Percentiles rank a stretch among this genome's conserved stretches.
These are phyloP conservation scores for Chelidonichthys spinosus DNA, from an alignment of 2,797 vertebrate genomes.

Conservation along the genomic window DNA sequence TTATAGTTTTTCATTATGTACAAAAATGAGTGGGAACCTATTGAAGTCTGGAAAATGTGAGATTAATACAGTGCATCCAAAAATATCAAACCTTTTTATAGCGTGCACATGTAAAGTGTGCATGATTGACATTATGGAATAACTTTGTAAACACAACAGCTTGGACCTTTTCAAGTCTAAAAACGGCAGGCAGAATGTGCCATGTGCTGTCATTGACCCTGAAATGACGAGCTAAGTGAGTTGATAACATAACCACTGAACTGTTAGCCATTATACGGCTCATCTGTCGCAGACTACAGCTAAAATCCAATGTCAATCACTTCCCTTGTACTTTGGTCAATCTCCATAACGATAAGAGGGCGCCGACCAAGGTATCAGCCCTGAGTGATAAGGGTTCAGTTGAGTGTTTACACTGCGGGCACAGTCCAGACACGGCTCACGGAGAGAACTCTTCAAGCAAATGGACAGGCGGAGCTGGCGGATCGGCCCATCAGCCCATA, in stretches of 20 bases:
- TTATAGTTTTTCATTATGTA: neutral
- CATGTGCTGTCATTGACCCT: conserved; percentile 25
- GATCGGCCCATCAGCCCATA: conserved; percentile 63
- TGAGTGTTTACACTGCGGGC: conserved; percentile 73
- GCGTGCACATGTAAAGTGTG: neutral
- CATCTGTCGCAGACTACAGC: conserved; percentile 43
- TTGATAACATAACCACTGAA: conserved; percentile 43
- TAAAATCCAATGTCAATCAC: conserved; percentile 71
- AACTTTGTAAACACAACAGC: neutral
- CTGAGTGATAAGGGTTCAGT: conserved; percentile 65
- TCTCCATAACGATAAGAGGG: conserved; percentile 68
- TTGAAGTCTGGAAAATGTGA: neutral
- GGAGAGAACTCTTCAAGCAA: conserved; percentile 60
- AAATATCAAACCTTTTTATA: neutral
- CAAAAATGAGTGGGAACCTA: conserved; percentile 4
- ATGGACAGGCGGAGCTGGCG: conserved; percentile 38
- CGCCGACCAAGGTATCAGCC: conserved; percentile 59
- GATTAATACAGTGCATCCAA: neutral
- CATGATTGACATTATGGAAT: neutral
- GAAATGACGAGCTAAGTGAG: conserved; percentile 18
- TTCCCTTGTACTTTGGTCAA: conserved; percentile 76
- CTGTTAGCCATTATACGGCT: conserved; percentile 32
- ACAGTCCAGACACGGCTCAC: conserved; percentile 49
- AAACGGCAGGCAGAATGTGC: conserved; percentile 21
- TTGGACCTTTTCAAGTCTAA: conserved; percentile 18